These are phyloP conservation scores for Diachrysia chrysitis DNA, from an alignment of 2,888 invertebrate species.

Conservation along the genomic window DNA sequence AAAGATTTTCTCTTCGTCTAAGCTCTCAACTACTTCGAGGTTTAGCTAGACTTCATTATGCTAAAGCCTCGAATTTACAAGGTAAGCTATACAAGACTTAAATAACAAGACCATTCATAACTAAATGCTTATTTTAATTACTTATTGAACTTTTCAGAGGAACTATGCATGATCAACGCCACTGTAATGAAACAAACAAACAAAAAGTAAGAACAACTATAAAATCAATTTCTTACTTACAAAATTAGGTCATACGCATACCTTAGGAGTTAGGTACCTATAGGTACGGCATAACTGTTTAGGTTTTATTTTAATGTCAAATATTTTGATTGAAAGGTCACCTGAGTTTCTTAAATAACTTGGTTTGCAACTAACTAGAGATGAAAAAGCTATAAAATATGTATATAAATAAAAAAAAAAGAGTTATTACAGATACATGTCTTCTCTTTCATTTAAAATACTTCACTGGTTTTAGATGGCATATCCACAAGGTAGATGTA, in stretches of 20 bases:
- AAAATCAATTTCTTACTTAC: too few species aligned
- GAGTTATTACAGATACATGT: too few species aligned
- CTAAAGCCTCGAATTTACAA: conserved; percentile 74
- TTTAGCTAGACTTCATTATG: conserved; percentile 78
- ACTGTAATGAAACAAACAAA: conserved; percentile 74
- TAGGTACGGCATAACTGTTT: too few species aligned
- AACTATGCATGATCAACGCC: conserved; percentile 82
- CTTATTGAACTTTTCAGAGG: conserved; percentile 68
- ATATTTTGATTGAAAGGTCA: too few species aligned
- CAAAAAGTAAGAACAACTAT: conserved; percentile 74
- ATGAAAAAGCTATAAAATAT: too few species aligned
- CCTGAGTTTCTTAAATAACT: too few species aligned
- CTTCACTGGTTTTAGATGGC: conserved; percentile 55
- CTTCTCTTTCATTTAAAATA: background rate
- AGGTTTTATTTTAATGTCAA: too few species aligned
- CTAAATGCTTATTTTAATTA: background rate
- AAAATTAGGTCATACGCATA: too few species aligned
- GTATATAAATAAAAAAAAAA: too few species aligned
- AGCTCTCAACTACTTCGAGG: conserved; percentile 83
- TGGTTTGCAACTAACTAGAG: too few species aligned
- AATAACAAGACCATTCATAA: background rate
- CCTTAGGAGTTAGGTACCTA: too few species aligned
- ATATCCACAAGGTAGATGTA: conserved; percentile 51
- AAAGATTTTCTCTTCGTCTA: conserved; percentile 81
- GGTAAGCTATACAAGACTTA: conserved; percentile 62